Evolutionary conservation across 2,113 vertebrate genomes (phyloP).

Genomic region (Polypterus bichir): DNA sequence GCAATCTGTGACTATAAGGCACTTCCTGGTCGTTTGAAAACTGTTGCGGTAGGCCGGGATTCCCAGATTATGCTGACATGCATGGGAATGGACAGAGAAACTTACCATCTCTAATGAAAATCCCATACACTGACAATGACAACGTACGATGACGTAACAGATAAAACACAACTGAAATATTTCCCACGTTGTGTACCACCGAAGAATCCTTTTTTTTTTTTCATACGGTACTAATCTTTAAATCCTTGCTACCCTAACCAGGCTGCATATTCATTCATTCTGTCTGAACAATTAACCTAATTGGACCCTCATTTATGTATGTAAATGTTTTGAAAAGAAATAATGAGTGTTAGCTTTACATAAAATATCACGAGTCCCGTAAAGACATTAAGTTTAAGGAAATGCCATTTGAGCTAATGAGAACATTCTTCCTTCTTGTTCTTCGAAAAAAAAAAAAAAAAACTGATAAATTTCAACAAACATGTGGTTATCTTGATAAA

Average conservation of each 20-base stretch:
- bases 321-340: not conserved
- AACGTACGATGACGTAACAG: too few relatives aligned
- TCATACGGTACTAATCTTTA: not conserved
- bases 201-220: too few relatives aligned
- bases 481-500: too few relatives aligned
- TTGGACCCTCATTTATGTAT: constrained; percentile 2
- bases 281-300: constrained; percentile 2
- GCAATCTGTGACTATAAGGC: too few relatives aligned
- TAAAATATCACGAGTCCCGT: not conserved
- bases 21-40: too few relatives aligned
- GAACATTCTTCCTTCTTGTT: not conserved
- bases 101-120: too few relatives aligned
- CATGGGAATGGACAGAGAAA: too few relatives aligned
- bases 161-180: too few relatives aligned
- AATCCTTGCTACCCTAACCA: not conserved
- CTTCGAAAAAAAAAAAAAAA: not conserved
- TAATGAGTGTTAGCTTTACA: not conserved
- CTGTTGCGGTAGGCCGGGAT: too few relatives aligned
- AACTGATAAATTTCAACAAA: not conserved
- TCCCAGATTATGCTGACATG: too few relatives aligned
- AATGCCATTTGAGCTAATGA: not conserved
- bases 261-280: constrained; percentile 1
- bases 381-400: not conserved
- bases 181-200: too few relatives aligned
- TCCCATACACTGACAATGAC: too few relatives aligned